Conservation (phyloP, 92 coral and sea anemone species). For the Paragorgia papillata region DNA sequence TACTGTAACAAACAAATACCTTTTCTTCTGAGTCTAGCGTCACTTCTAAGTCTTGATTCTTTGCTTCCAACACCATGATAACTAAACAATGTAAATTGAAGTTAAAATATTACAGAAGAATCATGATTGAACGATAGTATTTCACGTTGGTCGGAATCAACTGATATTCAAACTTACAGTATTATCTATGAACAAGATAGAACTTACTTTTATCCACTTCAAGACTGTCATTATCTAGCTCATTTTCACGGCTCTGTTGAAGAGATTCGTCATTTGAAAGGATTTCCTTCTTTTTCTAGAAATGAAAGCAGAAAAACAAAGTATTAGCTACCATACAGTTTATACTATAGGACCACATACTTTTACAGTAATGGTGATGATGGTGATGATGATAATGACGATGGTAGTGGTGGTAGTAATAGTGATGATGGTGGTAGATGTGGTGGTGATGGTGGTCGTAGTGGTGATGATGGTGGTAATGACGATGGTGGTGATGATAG, state of each 20-base stretch:
- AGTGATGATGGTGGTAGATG: too few relatives aligned
- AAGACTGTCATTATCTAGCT: slow-evolving; percentile 4
- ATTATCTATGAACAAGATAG: too few relatives aligned
- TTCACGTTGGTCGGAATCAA: neutral
- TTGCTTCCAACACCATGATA: neutral
- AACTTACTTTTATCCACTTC: neutral
- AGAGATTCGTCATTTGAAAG: neutral
- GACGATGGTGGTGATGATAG: too few relatives aligned
- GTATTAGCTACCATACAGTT: too few relatives aligned
- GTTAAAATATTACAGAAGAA: neutral
- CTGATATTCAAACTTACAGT: neutral
- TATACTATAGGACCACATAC: too few relatives aligned
- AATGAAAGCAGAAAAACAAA: neutral
- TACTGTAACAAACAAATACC: neutral
- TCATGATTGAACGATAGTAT: neutral
- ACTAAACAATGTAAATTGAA: neutral
- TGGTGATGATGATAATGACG: too few relatives aligned
- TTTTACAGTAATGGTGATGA: too few relatives aligned
- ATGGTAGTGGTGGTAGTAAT: too few relatives aligned
- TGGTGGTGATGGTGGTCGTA: too few relatives aligned
- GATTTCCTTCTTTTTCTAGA: slow-evolving; percentile 9
- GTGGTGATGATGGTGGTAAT: too few relatives aligned
- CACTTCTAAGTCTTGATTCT: slow-evolving; percentile 15
- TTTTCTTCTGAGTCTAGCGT: slow-evolving; percentile 22
- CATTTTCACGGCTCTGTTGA: neutral